Evolutionary conservation across 2,113 vertebrate species (phyloP).

Genomic region (Pomatorhinus ruficollis): DNA sequence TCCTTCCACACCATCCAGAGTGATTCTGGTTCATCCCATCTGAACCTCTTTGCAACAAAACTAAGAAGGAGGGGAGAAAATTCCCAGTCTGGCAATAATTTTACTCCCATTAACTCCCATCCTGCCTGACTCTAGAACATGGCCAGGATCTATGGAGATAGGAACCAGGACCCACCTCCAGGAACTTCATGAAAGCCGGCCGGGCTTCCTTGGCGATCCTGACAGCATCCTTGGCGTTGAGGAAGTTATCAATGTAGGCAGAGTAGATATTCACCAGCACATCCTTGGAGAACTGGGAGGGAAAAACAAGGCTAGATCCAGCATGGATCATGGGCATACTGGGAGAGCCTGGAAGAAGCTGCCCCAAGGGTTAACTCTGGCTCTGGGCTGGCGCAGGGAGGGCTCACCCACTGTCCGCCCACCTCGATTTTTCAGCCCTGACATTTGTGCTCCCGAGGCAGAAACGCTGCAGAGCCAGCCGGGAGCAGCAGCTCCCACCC

Average conservation of each 20-base stretch:
- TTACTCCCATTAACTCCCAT: background rate
- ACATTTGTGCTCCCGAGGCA: background rate
- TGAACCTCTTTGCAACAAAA: background rate
- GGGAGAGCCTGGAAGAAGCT: background rate
- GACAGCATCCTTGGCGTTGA: conserved; percentile 96
- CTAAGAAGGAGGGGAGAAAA: background rate
- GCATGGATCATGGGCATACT: background rate
- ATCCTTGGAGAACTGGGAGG: conserved; percentile 93
- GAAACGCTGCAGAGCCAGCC: background rate
- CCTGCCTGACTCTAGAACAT: background rate
- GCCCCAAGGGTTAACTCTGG: conserved; percentile 52
- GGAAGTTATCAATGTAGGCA: conserved; percentile 97
- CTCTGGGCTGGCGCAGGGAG: background rate
- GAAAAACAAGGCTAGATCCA: background rate
- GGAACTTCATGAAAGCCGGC: conserved; percentile 95
- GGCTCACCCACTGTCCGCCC: background rate
- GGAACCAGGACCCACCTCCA: conserved; percentile 82
- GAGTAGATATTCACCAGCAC: conserved; percentile 95
- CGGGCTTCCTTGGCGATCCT: conserved; percentile 94
- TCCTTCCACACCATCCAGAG: background rate
- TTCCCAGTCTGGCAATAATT: background rate
- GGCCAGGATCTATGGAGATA: background rate
- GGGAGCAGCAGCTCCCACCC: background rate
- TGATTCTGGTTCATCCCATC: background rate
- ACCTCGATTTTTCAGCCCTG: conserved; percentile 26